phyloP scores from a whole-genome alignment of 1,140 invertebrate species.

The Dreissena polymorpha region DNA sequence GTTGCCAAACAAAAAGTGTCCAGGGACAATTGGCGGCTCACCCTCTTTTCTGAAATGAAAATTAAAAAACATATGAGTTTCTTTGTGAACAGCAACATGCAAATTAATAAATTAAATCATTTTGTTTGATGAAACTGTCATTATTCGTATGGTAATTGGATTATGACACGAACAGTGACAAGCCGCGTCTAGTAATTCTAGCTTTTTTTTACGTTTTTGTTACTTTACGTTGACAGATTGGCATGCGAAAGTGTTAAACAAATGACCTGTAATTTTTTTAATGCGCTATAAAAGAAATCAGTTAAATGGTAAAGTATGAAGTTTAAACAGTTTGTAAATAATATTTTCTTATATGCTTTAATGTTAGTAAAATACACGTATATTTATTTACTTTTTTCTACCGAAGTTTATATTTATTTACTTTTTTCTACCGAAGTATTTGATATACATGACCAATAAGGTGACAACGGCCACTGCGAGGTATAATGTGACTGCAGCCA shows the following conservation, averaged over 20 bases:
- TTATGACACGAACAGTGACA: neutral
- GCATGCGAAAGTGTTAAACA: conserved; percentile 14
- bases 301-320: conserved; percentile 9
- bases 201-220: neutral
- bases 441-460: conserved; percentile 67
- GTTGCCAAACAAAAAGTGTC: conserved; percentile 76
- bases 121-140: neutral
- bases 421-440: conserved; percentile 66
- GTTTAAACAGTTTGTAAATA: neutral
- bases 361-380: conserved; percentile 1
- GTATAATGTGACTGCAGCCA: conserved; percentile 71
- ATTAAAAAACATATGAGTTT: neutral
- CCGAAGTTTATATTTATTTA: too few species aligned
- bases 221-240: neutral
- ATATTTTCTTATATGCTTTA: neutral
- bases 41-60: conserved; percentile 68
- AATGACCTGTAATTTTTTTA: conserved; percentile 23
- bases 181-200: neutral
- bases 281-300: neutral
- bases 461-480: conserved; percentile 49
- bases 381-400: conserved; percentile 64
- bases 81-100: conserved; percentile 7
- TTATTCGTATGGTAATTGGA: neutral
- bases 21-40: conserved; percentile 75
- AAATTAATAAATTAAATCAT: neutral